Percentiles rank a stretch among this genome's conserved stretches.
Conservation (phyloP, 2,113 vertebrate species). For the Pandion haliaetus region DNA sequence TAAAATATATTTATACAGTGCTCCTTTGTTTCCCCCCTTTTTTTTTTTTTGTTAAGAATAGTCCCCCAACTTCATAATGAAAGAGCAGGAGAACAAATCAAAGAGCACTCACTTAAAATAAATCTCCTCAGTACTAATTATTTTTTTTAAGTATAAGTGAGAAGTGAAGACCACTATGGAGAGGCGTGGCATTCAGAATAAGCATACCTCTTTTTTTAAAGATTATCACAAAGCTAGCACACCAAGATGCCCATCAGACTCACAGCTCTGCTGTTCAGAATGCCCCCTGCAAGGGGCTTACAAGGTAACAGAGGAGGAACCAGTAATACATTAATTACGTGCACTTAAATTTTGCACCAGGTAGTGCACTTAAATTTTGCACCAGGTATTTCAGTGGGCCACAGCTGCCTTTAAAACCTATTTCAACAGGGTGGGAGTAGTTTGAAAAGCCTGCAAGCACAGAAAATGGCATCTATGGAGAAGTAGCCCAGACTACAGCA, state of each 20-base stretch:
- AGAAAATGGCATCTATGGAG: background rate
- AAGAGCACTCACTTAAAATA: background rate
- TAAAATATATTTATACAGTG: background rate
- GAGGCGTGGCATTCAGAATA: background rate
- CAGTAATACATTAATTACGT: background rate
- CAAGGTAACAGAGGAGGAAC: background rate
- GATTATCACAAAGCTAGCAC: background rate
- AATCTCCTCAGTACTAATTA: background rate
- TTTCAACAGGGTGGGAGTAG: background rate
- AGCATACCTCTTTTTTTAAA: background rate
- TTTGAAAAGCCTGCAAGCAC: background rate
- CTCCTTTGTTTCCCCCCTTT: background rate
- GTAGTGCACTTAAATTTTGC: background rate
- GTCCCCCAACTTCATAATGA: background rate
- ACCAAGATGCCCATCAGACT: background rate
- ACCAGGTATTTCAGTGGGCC: background rate
- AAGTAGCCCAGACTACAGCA: background rate
- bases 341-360: background rate
- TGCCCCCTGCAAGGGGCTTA: background rate
- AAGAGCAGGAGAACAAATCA: background rate
- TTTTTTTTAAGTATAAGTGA: background rate
- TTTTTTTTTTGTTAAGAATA: background rate
- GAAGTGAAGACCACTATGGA: background rate
- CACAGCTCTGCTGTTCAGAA: background rate
- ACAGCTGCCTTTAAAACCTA: background rate